Conservation (phyloP, 2,888 invertebrate genomes). For the Alsophila aescularia region DNA sequence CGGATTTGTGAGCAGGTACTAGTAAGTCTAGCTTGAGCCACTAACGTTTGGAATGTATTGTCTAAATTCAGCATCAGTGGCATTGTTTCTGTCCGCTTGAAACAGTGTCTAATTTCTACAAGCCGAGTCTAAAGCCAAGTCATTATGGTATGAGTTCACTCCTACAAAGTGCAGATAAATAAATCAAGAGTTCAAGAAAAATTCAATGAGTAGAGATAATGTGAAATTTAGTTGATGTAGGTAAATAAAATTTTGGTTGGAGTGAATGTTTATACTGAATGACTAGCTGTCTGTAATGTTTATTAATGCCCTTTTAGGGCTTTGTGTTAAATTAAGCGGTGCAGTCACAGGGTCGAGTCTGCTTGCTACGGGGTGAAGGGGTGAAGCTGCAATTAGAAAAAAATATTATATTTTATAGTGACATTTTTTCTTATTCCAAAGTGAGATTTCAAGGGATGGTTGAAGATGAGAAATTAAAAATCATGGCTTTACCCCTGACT, state of each 20-base stretch:
- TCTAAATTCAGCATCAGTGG: slow-evolving; percentile 57
- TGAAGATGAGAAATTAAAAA: slow-evolving; percentile 22
- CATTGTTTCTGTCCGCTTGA: slow-evolving; percentile 75
- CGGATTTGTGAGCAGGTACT: slow-evolving; percentile 63
- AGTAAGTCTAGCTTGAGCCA: slow-evolving; percentile 74
- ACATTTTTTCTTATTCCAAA: slow-evolving; percentile 46
- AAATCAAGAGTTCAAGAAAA: slow-evolving; percentile 42
- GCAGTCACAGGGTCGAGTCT: slow-evolving; percentile 51
- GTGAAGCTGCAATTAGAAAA: slow-evolving; percentile 39
- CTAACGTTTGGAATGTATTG: slow-evolving; percentile 43
- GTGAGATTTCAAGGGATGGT: slow-evolving; percentile 35
- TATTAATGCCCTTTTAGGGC: slow-evolving; percentile 30
- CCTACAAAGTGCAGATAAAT: slow-evolving; percentile 40
- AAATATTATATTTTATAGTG: slow-evolving; percentile 56
- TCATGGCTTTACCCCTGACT: slow-evolving; percentile 40
- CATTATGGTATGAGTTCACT: slow-evolving; percentile 49
- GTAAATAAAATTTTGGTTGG: slow-evolving; percentile 22
- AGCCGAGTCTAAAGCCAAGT: slow-evolving; percentile 61
- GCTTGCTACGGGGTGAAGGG: slow-evolving; percentile 40
- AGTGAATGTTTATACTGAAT: slow-evolving; percentile 29
- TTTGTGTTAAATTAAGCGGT: slow-evolving; percentile 52
- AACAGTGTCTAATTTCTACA: slow-evolving; percentile 61
- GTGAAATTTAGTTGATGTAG: slow-evolving; percentile 36
- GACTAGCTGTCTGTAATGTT: slow-evolving; percentile 28
- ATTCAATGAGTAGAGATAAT: slow-evolving; percentile 37